Percentiles rank a stretch among this genome's conserved stretches.
Evolutionary conservation across 1,140 invertebrate genomes (phyloP).

Genomic region (Paraescarpia echinospica): DNA sequence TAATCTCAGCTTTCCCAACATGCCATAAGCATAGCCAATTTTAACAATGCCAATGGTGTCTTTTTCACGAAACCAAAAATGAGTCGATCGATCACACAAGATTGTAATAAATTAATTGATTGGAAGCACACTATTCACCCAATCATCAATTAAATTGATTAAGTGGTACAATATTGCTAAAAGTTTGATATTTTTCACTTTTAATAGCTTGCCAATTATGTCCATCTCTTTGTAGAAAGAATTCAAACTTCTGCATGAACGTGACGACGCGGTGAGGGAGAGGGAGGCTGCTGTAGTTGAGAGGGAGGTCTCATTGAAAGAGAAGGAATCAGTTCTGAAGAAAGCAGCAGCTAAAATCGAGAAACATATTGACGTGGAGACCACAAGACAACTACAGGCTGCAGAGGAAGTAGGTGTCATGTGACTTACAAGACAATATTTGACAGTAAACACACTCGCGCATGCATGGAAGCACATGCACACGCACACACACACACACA

Average conservation of each 20-base stretch:
- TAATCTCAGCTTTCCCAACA: too few species aligned
- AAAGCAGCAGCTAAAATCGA: not conserved
- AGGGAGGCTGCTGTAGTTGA: not conserved
- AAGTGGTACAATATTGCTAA: too few species aligned
- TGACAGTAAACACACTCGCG: not conserved
- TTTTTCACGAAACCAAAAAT: too few species aligned
- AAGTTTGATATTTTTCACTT: not conserved
- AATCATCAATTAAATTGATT: too few species aligned
- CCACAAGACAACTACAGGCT: not conserved
- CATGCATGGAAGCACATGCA: not conserved
- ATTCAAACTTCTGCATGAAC: conserved; percentile 10
- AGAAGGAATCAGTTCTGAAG: not conserved
- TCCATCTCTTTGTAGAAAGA: conserved; percentile 9
- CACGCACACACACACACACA: not conserved
- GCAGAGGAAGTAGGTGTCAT: not conserved
- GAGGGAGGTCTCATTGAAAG: not conserved
- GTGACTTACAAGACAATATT: not conserved
- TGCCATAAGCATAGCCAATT: too few species aligned
- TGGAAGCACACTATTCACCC: too few species aligned
- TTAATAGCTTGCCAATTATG: not conserved
- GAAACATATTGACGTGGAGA: not conserved
- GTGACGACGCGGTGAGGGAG: not conserved
- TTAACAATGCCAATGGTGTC: too few species aligned
- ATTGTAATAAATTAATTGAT: too few species aligned
- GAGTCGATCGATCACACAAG: too few species aligned